Conservation (phyloP, 2,113 vertebrate genomes). For the Edolisoma coerulescens region DNA sequence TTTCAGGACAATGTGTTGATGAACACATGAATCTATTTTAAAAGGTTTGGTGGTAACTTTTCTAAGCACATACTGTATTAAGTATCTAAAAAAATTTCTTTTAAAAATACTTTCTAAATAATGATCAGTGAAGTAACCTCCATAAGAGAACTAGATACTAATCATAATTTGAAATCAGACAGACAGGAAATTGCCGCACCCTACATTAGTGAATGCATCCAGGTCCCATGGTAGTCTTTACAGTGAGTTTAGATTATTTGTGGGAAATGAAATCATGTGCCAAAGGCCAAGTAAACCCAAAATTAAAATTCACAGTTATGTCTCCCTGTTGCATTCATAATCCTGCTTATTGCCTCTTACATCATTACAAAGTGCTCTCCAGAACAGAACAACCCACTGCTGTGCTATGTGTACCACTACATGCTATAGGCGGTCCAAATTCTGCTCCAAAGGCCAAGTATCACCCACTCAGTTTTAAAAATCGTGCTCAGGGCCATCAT, state of each 20-base stretch:
- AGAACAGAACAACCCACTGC: neutral
- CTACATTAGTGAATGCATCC: conserved; percentile 22
- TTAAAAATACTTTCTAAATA: neutral
- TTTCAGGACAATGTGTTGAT: neutral
- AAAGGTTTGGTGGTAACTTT: neutral
- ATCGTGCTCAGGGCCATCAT: neutral
- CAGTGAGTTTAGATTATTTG: conserved; percentile 20
- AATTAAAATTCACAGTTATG: conserved; percentile 62
- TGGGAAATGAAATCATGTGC: conserved; percentile 37
- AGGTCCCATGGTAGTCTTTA: conserved; percentile 45
- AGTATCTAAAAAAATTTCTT: neutral
- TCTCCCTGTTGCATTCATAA: conserved; percentile 58
- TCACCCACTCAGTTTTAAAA: conserved; percentile 6
- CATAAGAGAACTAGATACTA: neutral
- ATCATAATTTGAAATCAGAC: conserved; percentile 26
- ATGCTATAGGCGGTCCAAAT: neutral
- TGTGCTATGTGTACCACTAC: neutral
- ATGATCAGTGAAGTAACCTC: neutral
- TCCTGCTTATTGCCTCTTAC: conserved; percentile 54
- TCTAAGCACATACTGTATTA: neutral
- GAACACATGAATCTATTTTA: neutral
- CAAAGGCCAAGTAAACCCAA: conserved; percentile 39
- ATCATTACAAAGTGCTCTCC: conserved; percentile 25
- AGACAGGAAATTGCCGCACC: conserved; percentile 57
- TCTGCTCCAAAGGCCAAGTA: neutral